phyloP scores from a whole-genome alignment of 92 coral and sea anemone species.

The Porites cylindrica region DNA sequence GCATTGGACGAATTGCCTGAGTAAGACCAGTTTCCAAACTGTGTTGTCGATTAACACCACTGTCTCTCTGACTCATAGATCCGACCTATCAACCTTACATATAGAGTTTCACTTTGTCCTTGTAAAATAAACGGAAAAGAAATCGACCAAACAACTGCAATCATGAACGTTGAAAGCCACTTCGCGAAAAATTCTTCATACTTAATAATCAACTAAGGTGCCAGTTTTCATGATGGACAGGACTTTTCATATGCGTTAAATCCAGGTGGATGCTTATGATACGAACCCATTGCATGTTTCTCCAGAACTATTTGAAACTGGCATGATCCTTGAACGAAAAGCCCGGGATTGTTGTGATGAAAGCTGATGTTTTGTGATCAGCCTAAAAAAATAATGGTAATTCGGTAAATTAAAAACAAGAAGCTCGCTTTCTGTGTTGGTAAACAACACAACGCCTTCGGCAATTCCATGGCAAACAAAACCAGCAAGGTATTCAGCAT shows the following conservation, averaged over 20 bases:
- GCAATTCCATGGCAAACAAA: slow-evolving; percentile 30
- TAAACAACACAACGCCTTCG: slow-evolving; percentile 51
- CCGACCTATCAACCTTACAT: slow-evolving; percentile 37
- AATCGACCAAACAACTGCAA: slow-evolving; percentile 22
- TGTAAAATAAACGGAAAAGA: slow-evolving; percentile 23
- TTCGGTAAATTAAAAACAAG: slow-evolving; percentile 18
- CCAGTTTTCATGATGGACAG: neutral
- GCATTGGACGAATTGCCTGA: slow-evolving; percentile 81
- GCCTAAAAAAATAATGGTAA: slow-evolving; percentile 8
- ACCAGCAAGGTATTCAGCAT: neutral
- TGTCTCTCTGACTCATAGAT: slow-evolving; percentile 86
- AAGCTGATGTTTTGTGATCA: slow-evolving; percentile 7
- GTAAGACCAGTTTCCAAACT: slow-evolving; percentile 89
- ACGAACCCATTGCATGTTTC: slow-evolving; percentile 76
- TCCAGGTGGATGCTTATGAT: slow-evolving; percentile 34
- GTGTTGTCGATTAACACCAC: slow-evolving; percentile 71
- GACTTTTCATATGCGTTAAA: slow-evolving; percentile 3
- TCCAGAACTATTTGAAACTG: slow-evolving; percentile 72
- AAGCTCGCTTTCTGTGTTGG: slow-evolving; percentile 30
- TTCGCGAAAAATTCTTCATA: neutral
- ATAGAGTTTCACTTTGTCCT: slow-evolving; percentile 21
- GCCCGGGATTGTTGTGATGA: neutral
- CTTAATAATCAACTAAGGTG: neutral
- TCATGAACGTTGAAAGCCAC: slow-evolving; percentile 29
- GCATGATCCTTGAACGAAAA: slow-evolving; percentile 30